A percentile compares a stretch with the other conserved stretches of the same genome.
Evolutionary conservation across 2,888 invertebrate species (phyloP).

Genomic region (Eugnorisma glareosa): DNA sequence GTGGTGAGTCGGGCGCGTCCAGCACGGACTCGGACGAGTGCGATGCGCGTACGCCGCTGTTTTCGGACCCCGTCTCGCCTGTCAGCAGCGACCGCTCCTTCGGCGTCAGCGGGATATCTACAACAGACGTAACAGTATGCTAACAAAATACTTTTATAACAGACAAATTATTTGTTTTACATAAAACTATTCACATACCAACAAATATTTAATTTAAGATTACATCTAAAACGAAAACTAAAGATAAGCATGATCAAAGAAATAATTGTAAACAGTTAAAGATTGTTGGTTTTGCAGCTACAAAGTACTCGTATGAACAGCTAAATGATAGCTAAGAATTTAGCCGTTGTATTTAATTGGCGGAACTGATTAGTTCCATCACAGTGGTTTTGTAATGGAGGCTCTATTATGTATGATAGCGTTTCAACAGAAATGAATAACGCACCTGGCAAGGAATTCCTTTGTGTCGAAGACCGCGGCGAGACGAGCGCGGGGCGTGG

Average conservation of each 20-base stretch:
- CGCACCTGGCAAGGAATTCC: conserved; percentile 88
- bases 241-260: conserved; percentile 12
- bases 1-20: conserved; percentile 91
- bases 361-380: conserved; percentile 61
- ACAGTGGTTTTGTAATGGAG: conserved; percentile 45
- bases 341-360: conserved; percentile 59
- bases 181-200: neutral
- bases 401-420: conserved; percentile 49
- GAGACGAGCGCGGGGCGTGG: conserved; percentile 87
- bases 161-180: conserved; percentile 13
- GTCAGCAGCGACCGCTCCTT: conserved; percentile 93
- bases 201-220: conserved; percentile 9
- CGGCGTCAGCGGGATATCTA: conserved; percentile 96
- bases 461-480: conserved; percentile 87
- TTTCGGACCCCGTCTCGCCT: conserved; percentile 91
- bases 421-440: conserved; percentile 49
- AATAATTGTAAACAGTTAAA: conserved; percentile 20
- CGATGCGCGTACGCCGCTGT: conserved; percentile 92
- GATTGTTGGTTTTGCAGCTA: conserved; percentile 23
- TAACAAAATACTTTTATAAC: neutral
- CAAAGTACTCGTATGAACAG: conserved; percentile 32
- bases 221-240: conserved; percentile 16
- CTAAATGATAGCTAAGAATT: conserved; percentile 51
- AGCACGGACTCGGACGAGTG: conserved; percentile 96
- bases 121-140: conserved; percentile 66